Base-by-base conservation (phyloP, 2,888 invertebrate species). In the Yponomeuta sedellus region DNA sequence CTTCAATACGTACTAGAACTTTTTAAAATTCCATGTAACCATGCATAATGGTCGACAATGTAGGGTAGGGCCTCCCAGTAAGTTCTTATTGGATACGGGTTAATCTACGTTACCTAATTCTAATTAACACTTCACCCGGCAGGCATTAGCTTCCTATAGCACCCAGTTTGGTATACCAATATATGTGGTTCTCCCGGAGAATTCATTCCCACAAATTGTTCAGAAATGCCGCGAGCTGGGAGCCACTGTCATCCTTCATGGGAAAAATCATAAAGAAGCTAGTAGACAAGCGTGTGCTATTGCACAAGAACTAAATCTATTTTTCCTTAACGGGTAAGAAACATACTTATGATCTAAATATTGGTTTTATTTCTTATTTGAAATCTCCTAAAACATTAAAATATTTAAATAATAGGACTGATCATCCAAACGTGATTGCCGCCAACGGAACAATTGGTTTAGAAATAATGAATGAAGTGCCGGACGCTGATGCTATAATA, bases 391-490 rank as follows among this genome's bases (percentile, higher is more conserved):
- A 34, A 34, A 34, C 34, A 8, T 34, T 25, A 5, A 25, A 25
- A 25, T n/a, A n/a, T 8, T 34, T 34, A 34, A 10, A 34, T 34
- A 52, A 28, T 81, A 97, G 97, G 2, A 98, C 95, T 77, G 98
- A 99, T 83, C 97, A 98, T 82, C 98, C 98, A 0, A 93, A 97
- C 77, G 95, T 98, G 61, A 94, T 99, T 86, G 97, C 98, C 65
- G 98, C 98, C 0, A 98, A 98, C 83, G 98, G 98, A 1, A 97
- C 98, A 0, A 92, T 97, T 76, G 98, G 97, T 16, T 87, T 98
- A 73, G 98, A 99, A 85, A 96, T 98, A 65, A 83, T 97, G 25
- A 98, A 98, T 74, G 97, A 98, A 84, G 95, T 98, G 0, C 93
- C 94, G 0, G 92, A 95, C 65, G 93, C 97, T 6, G 98, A 99